Base-by-base conservation (phyloP, 23 tunicate species). In the Corella eumyota region DNA sequence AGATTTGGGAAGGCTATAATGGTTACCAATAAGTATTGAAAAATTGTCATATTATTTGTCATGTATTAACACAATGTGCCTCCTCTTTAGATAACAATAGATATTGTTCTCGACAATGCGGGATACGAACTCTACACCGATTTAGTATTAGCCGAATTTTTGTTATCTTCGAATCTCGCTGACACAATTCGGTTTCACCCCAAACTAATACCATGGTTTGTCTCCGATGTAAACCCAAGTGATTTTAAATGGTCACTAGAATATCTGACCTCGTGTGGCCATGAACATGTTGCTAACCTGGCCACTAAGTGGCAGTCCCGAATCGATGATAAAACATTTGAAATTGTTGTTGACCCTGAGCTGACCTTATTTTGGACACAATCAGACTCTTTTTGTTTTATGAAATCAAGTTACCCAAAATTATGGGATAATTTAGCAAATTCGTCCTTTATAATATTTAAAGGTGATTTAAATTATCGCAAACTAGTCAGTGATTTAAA, bases 131-230 rank as follows among this genome's bases (percentile, higher is more conserved):
- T 88, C 11, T 88, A 53, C 38, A 65, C 96, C 1, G 96, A 88
- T 57, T 34, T 88, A 50, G 55, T 78, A 2, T 36, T 88, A 17
- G 75, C 77, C 11, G 96, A 88, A 30, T 88, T 88, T 48, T 56
- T 88, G 53, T 68, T 88, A 30, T 19, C 34, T 1, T 34, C 44
- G 2, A 67, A 67, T 7, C 46, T 88, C 13, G 79, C 71, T 21
- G 47, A 61, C 22, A 19, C 44, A 21, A 62, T 88, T 17, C 76
- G 49, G 3, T 56, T 88, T 35, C 88, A 78, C 49, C 74, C 85
- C 13, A 88, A 88, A 63, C 25, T 37, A 4, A 67, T 88, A 66
- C 96, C 96, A 17, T 88, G 96, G 96, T 88, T 88, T 63, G 88
- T 88, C 25, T 74, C 83, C 59, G 96, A 88, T 38, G 96, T 88